Percentiles rank a stretch among this genome's conserved stretches.
Evolutionary conservation across 2,113 vertebrate species (phyloP).

Genomic region (Notechis scutatus): DNA sequence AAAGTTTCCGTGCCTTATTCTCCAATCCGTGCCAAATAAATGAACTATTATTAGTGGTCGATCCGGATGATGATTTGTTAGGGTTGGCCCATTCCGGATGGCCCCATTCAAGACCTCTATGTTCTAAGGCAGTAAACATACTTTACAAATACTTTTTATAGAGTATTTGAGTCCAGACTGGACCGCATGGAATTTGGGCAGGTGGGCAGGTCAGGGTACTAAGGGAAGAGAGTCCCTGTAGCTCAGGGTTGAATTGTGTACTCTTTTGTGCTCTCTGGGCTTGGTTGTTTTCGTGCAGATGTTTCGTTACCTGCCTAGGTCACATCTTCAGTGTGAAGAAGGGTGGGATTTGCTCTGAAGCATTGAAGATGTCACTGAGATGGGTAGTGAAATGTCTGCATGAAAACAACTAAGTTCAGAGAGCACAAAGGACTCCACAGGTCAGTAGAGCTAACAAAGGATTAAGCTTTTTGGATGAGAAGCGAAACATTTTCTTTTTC

Average conservation of each 20-base stretch:
- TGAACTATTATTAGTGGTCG: background rate
- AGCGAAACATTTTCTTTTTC: no score
- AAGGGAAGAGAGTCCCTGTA: background rate
- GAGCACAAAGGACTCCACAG: no score
- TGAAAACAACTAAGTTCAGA: no score
- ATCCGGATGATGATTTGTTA: background rate
- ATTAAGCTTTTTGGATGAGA: no score
- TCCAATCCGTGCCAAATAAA: background rate
- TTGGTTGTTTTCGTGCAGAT: background rate
- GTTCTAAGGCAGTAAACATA: background rate
- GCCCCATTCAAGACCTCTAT: background rate
- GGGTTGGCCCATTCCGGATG: background rate
- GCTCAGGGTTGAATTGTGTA: background rate
- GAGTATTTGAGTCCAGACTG: background rate
- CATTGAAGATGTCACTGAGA: background rate
- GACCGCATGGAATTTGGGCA: background rate
- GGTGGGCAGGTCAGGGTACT: background rate
- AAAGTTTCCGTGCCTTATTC: background rate
- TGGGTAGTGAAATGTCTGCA: background rate
- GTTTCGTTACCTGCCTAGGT: background rate
- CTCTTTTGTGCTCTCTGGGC: background rate
- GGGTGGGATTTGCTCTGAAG: background rate
- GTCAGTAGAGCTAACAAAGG: no score
- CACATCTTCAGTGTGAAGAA: background rate
- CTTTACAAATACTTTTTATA: background rate